Base-by-base conservation (phyloP, 1,140 invertebrate genomes). In the Zaprionus taronus region DNA sequence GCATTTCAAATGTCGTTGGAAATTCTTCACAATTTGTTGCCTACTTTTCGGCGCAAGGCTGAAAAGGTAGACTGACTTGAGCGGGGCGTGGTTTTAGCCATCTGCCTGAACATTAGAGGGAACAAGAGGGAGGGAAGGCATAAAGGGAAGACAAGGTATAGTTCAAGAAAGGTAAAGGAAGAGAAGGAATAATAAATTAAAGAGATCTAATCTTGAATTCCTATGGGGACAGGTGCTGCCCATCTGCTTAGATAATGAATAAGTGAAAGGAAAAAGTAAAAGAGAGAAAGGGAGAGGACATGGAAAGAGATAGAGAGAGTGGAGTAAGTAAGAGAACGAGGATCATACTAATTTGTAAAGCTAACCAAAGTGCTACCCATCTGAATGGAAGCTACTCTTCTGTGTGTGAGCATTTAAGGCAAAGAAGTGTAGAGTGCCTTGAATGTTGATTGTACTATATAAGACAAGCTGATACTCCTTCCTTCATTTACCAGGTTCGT, bases 1-100 rank as follows among this genome's bases (percentile, higher is more conserved):
- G 80, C 77, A 80, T 77, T 80, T 78, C 49, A 80, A 80, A 81
- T 84, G 66, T 69, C n/a, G n/a, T 44, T 44, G 41, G 14, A 7
- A 53, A 72, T 67, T 79, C 69, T 69, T 7, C 68, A 66, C 26
- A 77, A 74, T 86, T 71, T 72, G 69, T 74, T 82, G 80, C 72
- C 77, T 87, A 72, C 72, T 81, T 76, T 83, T 64, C 22, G 77
- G 51, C 49, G 72, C 55, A 76, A 64, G 68, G 31, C 20, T 38
- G 4, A 0, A 26, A 15, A 28, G 53, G 22, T n/a, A 31, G 22
- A 34, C 31, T 31, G 31, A 11, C 31, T 34, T 34, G 9, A 11
- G 9, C 31, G 9, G 28, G 2, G 7, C 28, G 7, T 31, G 28
- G 7, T 7, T 31, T 1, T 31, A 31, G 2, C 28, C 28, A 34